Evolutionary conservation across 1,140 invertebrate genomes (phyloP).

Genomic region (Mycetomoellerius zeteki): DNA sequence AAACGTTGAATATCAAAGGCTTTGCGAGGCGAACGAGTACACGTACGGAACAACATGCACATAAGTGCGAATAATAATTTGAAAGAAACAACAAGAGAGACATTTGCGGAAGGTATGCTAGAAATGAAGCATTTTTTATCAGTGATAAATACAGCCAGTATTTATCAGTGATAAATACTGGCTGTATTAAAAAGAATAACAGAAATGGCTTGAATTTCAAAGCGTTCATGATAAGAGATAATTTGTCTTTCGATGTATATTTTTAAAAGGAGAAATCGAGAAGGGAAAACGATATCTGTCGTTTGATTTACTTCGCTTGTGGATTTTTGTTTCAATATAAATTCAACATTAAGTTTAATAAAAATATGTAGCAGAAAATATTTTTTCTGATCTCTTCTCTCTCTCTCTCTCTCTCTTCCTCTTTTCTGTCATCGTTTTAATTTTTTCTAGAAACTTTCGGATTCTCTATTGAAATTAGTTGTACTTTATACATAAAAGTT

Average conservation of each 20-base stretch:
- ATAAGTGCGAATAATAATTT: conserved; percentile 60
- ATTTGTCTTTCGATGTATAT: background rate
- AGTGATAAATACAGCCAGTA: too few species aligned
- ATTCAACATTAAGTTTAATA: conserved; percentile 11
- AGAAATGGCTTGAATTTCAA: background rate
- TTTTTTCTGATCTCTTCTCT: background rate
- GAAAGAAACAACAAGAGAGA: conserved; percentile 32
- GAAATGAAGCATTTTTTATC: background rate
- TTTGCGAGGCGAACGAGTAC: conserved; percentile 16
- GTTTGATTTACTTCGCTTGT: background rate
- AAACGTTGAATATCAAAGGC: conserved; percentile 63
- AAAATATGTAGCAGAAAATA: background rate
- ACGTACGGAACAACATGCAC: conserved; percentile 10
- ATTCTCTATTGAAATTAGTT: conserved; percentile 14
- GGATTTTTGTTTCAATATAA: background rate
- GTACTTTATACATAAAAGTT: background rate
- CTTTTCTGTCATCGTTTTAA: background rate
- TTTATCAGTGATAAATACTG: background rate
- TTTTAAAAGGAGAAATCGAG: background rate
- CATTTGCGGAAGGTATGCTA: background rate
- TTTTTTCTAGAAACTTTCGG: background rate
- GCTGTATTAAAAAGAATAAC: background rate
- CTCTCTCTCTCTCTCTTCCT: background rate
- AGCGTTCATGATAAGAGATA: background rate
- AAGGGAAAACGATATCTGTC: background rate